phyloP scores from a whole-genome alignment of 2,888 invertebrate species.

The Mantis religiosa region DNA sequence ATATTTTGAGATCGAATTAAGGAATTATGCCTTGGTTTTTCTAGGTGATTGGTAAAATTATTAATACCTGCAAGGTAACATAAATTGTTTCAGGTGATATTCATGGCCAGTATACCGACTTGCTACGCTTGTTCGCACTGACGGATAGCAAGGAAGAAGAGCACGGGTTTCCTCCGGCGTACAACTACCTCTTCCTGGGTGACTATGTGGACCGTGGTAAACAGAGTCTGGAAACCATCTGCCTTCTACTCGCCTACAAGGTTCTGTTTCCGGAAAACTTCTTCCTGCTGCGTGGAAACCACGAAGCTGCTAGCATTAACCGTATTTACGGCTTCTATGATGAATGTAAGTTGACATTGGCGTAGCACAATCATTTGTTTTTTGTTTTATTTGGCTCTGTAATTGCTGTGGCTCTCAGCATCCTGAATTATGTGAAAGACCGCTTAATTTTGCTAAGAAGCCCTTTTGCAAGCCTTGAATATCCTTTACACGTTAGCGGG shows the following conservation, averaged over 20 bases:
- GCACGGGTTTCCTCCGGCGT: neutral
- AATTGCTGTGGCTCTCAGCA: no score
- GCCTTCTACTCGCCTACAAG: conserved; percentile 61
- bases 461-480: no score
- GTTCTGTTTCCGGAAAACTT: conserved; percentile 68
- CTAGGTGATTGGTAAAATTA: no score
- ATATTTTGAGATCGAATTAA: no score
- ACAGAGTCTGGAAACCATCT: conserved; percentile 62
- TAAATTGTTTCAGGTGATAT: conserved; percentile 49
- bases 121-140: conserved; percentile 58
- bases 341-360: conserved; percentile 50
- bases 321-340: conserved; percentile 62
- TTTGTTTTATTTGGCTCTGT: no score
- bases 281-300: conserved; percentile 62
- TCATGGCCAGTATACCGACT: conserved; percentile 61
- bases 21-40: no score
- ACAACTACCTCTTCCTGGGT: conserved; percentile 47
- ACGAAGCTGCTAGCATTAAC: conserved; percentile 64
- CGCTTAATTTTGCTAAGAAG: no score
- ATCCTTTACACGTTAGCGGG: no score
- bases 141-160: conserved; percentile 42
- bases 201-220: conserved; percentile 62
- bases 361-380: no score
- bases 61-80: neutral
- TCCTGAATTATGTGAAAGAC: no score